phyloP scores from a whole-genome alignment of 2,797 vertebrate genomes.

The Pempheris klunzingeri region DNA sequence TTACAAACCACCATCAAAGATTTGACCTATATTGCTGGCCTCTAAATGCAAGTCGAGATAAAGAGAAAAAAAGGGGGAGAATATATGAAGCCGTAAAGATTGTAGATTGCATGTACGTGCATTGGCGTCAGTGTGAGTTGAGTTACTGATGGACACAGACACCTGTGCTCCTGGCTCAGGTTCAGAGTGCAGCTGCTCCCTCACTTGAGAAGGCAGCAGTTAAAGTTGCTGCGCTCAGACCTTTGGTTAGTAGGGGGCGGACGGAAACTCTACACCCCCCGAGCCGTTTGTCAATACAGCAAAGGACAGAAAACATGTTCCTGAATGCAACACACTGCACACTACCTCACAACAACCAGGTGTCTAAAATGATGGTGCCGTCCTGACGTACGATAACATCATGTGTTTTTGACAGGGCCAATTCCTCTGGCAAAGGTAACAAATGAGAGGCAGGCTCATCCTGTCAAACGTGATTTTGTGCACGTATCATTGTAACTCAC shows the following conservation, averaged over 20 bases:
- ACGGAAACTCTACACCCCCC: constrained; percentile 76
- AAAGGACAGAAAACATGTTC: constrained; percentile 76
- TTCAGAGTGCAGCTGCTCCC: constrained; percentile 86
- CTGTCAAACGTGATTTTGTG: constrained; percentile 8
- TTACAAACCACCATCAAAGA: neutral
- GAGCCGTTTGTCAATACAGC: constrained; percentile 76
- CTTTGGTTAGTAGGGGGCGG: constrained; percentile 70
- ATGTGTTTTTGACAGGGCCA: neutral
- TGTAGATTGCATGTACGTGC: constrained; percentile 17
- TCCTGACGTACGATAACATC: neutral
- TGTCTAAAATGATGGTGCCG: constrained; percentile 1
- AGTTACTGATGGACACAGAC: constrained; percentile 82
- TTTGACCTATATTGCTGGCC: neutral
- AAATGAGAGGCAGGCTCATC: neutral
- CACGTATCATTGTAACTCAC: constrained; percentile 22
- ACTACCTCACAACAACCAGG: constrained; percentile 17
- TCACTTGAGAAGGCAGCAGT: constrained; percentile 80
- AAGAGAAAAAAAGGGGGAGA: neutral
- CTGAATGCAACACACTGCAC: constrained; percentile 33
- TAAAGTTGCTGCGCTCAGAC: constrained; percentile 87
- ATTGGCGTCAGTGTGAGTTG: constrained; percentile 30
- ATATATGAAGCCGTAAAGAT: constrained; percentile 20
- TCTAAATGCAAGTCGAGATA: neutral
- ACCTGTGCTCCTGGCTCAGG: constrained; percentile 85
- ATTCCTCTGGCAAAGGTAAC: neutral